Evolutionary conservation across 2,888 invertebrate genomes (phyloP), one percentile per base, ranked within the genome.

Genomic region (Macrophya alboannulata): DNA sequence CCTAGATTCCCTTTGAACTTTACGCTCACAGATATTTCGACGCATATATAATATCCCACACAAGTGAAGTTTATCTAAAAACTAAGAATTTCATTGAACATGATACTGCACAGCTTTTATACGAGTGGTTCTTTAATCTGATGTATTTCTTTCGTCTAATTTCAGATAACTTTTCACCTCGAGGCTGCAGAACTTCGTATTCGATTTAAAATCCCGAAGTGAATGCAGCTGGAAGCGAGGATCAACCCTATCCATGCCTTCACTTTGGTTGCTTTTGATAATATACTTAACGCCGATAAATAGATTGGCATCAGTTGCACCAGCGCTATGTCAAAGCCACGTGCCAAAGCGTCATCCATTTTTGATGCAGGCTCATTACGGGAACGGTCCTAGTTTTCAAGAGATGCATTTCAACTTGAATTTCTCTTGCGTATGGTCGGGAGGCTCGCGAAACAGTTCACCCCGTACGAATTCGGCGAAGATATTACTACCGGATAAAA

Each of bases 331-430:
- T 62, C 59, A 59, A 43, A 81, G 9, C 59, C 59, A 59, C 10
- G 62, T 43, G 40, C 40, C 59, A 43, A 81, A 81, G 43, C 62
- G 81, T 40, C 40, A 62, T 62, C 59, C 59, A 51, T 81, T 81
- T 40, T 25, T 81, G 43, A 43, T 81, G 2, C 59, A 43, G 25
- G 62, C 62, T 43, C 40, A 59, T 62, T 81, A 40, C 15, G 10
- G n/a, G 62, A 12, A 59, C 40, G 62, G 43, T 81, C 81, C n/a
- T 62, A 43, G 81, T 43, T 81, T 62, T 17, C 81, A 81, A 12
- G 81, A 81, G 43, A 43, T 81, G 62, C 62, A 81, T 81, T 62
- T 81, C 59, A 81, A 81, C 31, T 9, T 81, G 43, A 81, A 81
- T 62, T 81, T 81, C 21, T 81, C 81, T 31, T 62, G 81, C 59